Evolutionary conservation across 1,140 invertebrate genomes (phyloP).

Genomic region (Sinella curviseta): DNA sequence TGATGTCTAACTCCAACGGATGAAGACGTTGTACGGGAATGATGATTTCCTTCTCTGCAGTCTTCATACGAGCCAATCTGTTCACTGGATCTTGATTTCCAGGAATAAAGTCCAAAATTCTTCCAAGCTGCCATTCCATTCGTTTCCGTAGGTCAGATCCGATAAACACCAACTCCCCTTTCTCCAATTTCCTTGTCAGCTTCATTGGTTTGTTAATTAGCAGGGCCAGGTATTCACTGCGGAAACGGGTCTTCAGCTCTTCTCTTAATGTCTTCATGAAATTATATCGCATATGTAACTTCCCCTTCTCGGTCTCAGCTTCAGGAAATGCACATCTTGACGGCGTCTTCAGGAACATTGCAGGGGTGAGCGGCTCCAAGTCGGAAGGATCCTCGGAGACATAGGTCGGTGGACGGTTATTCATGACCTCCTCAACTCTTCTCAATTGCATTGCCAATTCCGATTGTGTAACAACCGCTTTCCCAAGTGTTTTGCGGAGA

Average conservation of each 20-base stretch:
- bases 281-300: not conserved
- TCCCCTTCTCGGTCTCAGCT: not conserved
- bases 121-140: not conserved
- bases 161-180: not conserved
- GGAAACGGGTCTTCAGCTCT: not conserved
- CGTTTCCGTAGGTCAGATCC: not conserved
- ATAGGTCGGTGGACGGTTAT: conserved; percentile 52
- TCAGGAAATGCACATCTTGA: not conserved
- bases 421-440: conserved; percentile 52
- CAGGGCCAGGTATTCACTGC: not conserved
- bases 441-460: conserved; percentile 51
- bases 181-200: not conserved
- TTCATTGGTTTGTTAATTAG: not conserved
- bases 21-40: not conserved
- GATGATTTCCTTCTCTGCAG: not conserved
- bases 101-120: not conserved
- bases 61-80: no score
- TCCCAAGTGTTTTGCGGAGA: conserved; percentile 50
- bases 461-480: conserved; percentile 49
- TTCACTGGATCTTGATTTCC: no score
- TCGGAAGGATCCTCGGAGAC: conserved; percentile 49
- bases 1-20: no score
- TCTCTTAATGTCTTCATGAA: no score
- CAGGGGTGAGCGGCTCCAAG: conserved; percentile 44
- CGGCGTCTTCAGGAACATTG: not conserved